A percentile compares a stretch with the other conserved stretches of the same genome.
Conservation (phyloP, 2,113 vertebrate species). For the Sarotherodon lohbergeri region DNA sequence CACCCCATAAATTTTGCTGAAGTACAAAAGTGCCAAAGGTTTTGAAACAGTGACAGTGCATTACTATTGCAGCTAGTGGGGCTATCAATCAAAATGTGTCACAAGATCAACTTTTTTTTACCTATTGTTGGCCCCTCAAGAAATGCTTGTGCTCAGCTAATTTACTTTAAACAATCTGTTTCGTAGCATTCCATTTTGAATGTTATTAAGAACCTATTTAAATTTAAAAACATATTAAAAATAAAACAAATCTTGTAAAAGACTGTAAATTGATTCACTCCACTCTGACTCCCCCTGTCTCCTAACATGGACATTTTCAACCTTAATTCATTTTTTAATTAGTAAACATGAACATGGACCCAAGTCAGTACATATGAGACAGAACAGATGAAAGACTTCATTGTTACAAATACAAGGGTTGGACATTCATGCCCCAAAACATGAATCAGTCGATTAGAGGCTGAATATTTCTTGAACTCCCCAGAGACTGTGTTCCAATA, state of each 20-base stretch:
- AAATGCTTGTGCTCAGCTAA: neutral
- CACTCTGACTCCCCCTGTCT: neutral
- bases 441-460: neutral
- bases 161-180: too few relatives aligned
- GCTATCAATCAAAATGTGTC: neutral
- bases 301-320: neutral
- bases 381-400: neutral
- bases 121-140: neutral
- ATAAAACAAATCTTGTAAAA: neutral
- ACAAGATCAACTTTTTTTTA: neutral
- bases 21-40: neutral
- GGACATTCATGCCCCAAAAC: neutral
- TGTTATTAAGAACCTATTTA: neutral
- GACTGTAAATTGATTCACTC: neutral
- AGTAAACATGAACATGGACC: neutral
- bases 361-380: neutral
- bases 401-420: neutral
- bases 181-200: neutral
- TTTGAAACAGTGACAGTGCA: neutral
- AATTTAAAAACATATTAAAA: neutral
- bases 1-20: neutral
- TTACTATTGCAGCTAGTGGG: neutral
- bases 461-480: neutral
- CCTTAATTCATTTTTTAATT: neutral
- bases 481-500: neutral